A percentile compares a stretch with the other conserved stretches of the same genome.
phyloP scores from a whole-genome alignment of 2,888 invertebrate species.

The Perizoma affinitatum region DNA sequence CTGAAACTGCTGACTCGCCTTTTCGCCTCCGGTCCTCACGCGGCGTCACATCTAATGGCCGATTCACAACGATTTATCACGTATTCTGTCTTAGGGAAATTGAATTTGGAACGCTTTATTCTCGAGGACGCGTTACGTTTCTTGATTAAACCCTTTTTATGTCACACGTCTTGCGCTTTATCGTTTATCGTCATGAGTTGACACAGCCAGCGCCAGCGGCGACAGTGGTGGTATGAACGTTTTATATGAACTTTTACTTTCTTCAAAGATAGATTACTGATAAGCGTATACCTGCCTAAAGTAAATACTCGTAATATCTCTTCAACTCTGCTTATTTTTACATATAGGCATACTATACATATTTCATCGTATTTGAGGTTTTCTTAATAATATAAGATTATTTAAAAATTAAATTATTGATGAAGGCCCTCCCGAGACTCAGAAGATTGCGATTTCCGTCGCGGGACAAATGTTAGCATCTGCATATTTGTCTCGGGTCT shows the following conservation, averaged over 20 bases:
- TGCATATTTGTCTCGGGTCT: too few relatives aligned
- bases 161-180: conserved; percentile 37
- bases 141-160: conserved; percentile 69
- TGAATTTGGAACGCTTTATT: conserved; percentile 70
- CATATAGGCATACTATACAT: too few relatives aligned
- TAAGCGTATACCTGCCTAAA: too few relatives aligned
- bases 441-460: too few relatives aligned
- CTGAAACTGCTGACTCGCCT: conserved; percentile 57
- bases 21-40: conserved; percentile 63
- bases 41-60: conserved; percentile 74
- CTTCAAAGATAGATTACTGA: background rate
- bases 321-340: too few relatives aligned
- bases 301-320: too few relatives aligned
- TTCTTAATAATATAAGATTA: too few relatives aligned
- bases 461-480: too few relatives aligned
- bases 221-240: conserved; percentile 4
- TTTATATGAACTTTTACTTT: conserved; percentile 12
- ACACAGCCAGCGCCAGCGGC: conserved; percentile 6
- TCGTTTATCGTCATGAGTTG: conserved; percentile 20
- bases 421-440: too few relatives aligned
- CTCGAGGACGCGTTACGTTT: conserved; percentile 58
- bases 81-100: conserved; percentile 73
- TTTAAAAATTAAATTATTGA: too few relatives aligned
- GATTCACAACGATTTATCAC: conserved; percentile 79
- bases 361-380: too few relatives aligned